Percentiles rank a stretch among this genome's conserved stretches.
Evolutionary conservation across 1,140 invertebrate genomes (phyloP).

Genomic region (Babylonia areolata): DNA sequence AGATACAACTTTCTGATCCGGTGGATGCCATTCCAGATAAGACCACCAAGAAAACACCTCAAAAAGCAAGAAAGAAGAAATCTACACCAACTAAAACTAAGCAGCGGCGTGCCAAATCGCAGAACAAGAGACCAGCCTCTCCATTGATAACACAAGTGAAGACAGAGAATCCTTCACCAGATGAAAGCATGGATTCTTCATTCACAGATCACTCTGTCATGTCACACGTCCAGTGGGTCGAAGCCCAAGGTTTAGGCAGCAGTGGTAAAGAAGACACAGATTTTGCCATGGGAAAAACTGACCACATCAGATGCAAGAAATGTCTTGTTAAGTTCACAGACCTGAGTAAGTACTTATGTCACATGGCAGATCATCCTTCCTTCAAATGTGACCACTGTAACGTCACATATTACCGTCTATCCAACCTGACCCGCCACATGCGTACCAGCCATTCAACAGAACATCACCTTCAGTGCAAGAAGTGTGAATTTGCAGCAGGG

Average conservation of each 20-base stretch:
- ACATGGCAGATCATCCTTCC: conserved; percentile 30
- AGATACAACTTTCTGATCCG: not conserved
- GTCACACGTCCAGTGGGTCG: not conserved
- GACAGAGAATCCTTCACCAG: not conserved
- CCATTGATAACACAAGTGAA: not conserved
- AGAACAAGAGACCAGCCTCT: not conserved
- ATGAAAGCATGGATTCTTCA: not conserved
- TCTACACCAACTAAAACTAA: not conserved
- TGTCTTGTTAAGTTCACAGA: conserved; percentile 38
- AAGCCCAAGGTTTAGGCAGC: not conserved
- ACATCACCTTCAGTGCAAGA: conserved; percentile 39
- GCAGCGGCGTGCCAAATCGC: not conserved
- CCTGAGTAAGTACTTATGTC: conserved; percentile 34
- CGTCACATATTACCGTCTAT: conserved; percentile 42
- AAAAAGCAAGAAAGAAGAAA: not conserved
- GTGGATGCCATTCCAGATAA: not conserved
- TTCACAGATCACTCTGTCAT: not conserved
- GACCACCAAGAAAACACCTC: not conserved
- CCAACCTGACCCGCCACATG: conserved; percentile 49
- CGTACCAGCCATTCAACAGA: conserved; percentile 36
- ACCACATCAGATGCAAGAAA: conserved; percentile 31
- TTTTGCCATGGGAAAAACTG: conserved; percentile 27
- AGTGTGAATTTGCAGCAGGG: conserved; percentile 39
- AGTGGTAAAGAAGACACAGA: conserved; percentile 28
- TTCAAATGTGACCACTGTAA: conserved; percentile 50